phyloP scores from a whole-genome alignment of 2,113 vertebrate species.

The cattle (Bos taurus) region DNA sequence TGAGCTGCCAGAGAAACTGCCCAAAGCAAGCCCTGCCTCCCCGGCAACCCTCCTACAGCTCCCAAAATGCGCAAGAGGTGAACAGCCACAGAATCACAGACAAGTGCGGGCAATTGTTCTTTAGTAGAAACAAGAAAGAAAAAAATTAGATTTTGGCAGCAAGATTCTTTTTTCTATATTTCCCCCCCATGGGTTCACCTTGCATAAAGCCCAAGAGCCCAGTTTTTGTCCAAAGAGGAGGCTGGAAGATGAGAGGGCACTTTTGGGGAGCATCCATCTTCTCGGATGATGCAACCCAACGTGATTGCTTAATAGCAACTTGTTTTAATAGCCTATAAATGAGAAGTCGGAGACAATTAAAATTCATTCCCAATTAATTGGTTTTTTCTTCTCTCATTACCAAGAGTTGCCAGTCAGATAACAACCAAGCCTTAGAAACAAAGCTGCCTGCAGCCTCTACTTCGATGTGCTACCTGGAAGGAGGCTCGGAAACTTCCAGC shows the following conservation, averaged over 20 bases:
- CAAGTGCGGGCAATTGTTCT: background rate
- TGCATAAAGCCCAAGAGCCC: constrained; percentile 13
- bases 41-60: background rate
- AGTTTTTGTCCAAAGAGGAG: background rate
- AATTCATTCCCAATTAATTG: constrained; percentile 72
- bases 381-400: constrained; percentile 70
- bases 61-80: constrained; percentile 1
- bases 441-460: background rate
- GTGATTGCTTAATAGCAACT: constrained; percentile 60
- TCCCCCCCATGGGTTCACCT: background rate
- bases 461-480: background rate
- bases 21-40: constrained; percentile 8
- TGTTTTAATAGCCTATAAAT: constrained; percentile 60
- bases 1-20: background rate
- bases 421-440: background rate
- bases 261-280: background rate
- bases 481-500: accelerated
- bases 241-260: background rate
- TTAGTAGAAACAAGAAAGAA: background rate
- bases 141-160: constrained; percentile 35
- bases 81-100: background rate
- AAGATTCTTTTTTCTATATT: background rate
- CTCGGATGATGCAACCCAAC: background rate
- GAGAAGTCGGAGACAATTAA: constrained; percentile 67
- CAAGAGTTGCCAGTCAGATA: constrained; percentile 50